These are phyloP conservation scores for Riptortus pedestris DNA, from an alignment of 1,140 invertebrate species.

Conservation along the genomic window DNA sequence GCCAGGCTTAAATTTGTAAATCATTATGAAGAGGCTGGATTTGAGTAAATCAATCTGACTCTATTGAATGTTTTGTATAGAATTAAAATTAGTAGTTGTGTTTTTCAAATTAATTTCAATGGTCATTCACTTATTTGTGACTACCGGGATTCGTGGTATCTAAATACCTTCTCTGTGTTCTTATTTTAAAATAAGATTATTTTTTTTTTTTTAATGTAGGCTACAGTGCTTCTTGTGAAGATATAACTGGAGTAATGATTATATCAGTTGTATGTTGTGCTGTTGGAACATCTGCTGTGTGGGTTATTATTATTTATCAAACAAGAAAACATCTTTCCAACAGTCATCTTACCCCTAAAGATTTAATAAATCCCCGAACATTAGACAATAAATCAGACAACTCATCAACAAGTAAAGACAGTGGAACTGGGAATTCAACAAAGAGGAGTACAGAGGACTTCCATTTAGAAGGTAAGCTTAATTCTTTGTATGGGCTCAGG, in stretches of 20 bases:
- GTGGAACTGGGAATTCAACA: constrained; percentile 48
- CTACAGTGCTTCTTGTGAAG: constrained; percentile 35
- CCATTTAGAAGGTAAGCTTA: constrained; percentile 29
- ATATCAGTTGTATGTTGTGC: constrained; percentile 83
- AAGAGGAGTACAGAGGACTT: constrained; percentile 47
- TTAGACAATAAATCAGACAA: constrained; percentile 39
- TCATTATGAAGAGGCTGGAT: too few relatives aligned
- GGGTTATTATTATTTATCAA: constrained; percentile 86
- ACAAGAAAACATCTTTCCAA: constrained; percentile 51
- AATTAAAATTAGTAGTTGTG: too few relatives aligned
- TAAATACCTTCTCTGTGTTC: too few relatives aligned
- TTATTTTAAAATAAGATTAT: too few relatives aligned
- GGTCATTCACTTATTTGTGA: too few relatives aligned
- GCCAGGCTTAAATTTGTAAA: too few relatives aligned
- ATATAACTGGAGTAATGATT: constrained; percentile 74
- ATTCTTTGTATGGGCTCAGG: background rate
- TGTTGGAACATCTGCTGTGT: constrained; percentile 77
- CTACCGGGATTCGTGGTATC: too few relatives aligned
- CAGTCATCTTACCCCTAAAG: constrained; percentile 32
- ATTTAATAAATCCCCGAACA: background rate
- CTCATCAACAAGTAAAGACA: constrained; percentile 47
- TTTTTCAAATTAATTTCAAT: too few relatives aligned
- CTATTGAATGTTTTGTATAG: too few relatives aligned
- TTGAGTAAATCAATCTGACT: too few relatives aligned
- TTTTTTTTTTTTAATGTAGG: constrained; percentile 5